Evolutionary conservation across 2,797 vertebrate genomes (phyloP), one percentile per base, ranked within the genome.

Genomic region (Pipistrellus pygmaeus): DNA sequence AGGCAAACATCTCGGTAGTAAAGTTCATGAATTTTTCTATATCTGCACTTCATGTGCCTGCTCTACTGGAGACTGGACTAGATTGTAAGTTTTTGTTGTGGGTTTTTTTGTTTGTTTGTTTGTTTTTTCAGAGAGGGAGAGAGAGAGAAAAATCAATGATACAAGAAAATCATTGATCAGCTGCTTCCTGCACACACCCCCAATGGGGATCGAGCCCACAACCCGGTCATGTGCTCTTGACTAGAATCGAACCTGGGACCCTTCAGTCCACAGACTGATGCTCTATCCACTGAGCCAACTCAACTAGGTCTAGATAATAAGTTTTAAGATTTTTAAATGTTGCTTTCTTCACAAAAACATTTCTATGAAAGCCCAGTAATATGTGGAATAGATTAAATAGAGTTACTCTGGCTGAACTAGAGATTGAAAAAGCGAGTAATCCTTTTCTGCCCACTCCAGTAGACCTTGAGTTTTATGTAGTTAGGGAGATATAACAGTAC

Each of bases 11-110:
- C 35, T 88, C 1, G 91, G 8, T 48, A 60, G 27, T 93, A 38
- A 87, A 92, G 15, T 71, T 93, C 46, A 46, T 80, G 30, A 71
- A 57, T 80, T 88, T 77, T 94, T 69, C 51, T 75, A 35, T 77
- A 53, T 46, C 15, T 90, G 51, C 27, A 11, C n/a, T 25, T 83
- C 35, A 48, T 4, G 78, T 75, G 44, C 68, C 55, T 77, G 3
- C 12, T 84, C 27, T 82, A 27, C n/a, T 62, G 8, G 85, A 76
- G n/a, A 8, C 66, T 94, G 41, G 32, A 69, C 48, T 87, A 60
- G 21, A 46, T 76, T 5, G n/a, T 9, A 93, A 55, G 10, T 88
- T 84, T 85, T 87, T 62, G 27, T 60, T 60, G 57, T 27, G 57
- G 5, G 25, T 27, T 30, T 62, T 62, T 62, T 62, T 27, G 11